Evolutionary conservation across 2,113 vertebrate species (phyloP).

Genomic region (Heterotis niloticus): DNA sequence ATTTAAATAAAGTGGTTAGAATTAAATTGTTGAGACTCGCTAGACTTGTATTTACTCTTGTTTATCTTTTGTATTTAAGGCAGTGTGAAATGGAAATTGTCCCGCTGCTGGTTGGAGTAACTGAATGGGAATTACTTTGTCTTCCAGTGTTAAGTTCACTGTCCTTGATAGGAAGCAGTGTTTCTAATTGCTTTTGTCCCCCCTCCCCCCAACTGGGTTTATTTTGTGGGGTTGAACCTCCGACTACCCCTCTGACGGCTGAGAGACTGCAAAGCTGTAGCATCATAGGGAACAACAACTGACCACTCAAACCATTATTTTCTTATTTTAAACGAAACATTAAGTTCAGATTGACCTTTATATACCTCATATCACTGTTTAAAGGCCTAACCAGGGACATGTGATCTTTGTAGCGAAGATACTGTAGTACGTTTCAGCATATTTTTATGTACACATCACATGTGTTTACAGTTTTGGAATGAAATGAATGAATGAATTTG

Average conservation of each 20-base stretch:
- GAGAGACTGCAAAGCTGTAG: conserved; percentile 48
- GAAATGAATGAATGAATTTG: conserved; percentile 52
- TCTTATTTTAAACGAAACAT: not conserved
- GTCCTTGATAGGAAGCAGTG: conserved; percentile 54
- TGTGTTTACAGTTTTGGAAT: conserved; percentile 67
- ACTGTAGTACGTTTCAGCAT: conserved; percentile 67
- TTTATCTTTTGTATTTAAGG: conserved; percentile 25
- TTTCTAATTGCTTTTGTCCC: not conserved
- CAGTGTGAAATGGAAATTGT: conserved; percentile 48
- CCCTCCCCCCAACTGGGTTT: not conserved
- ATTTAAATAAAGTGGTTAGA: conserved; percentile 1
- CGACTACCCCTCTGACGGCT: conserved; percentile 52
- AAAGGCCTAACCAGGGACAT: conserved; percentile 66
- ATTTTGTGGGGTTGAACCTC: not conserved
- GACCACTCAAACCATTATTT: conserved; percentile 29
- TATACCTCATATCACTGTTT: conserved; percentile 75
- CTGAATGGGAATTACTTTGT: conserved; percentile 39
- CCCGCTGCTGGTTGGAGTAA: conserved; percentile 50
- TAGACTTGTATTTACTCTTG: conserved; percentile 46
- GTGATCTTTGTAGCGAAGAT: conserved; percentile 72
- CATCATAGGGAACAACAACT: conserved; percentile 38
- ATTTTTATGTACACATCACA: conserved; percentile 41
- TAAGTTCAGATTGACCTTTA: conserved; percentile 65
- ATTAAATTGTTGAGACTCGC: not conserved
- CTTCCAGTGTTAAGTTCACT: conserved; percentile 66